phyloP scores from a whole-genome alignment of 2,888 invertebrate species.

The Tiliacea aurago region DNA sequence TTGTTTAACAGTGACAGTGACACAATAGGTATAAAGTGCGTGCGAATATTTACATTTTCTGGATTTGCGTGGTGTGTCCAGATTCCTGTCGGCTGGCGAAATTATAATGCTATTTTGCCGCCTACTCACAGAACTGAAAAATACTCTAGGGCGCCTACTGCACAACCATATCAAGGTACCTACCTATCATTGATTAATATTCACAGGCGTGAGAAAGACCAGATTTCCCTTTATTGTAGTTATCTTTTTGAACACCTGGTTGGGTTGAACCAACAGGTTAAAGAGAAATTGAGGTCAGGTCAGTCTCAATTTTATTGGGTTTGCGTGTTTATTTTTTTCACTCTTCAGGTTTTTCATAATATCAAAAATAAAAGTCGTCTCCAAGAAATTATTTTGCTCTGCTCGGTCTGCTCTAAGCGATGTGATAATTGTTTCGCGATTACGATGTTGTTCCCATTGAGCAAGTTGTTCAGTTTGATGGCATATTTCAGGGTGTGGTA shows the following conservation, averaged over 20 bases:
- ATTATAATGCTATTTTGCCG: constrained; percentile 6
- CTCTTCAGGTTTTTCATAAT: neutral
- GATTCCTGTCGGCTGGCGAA: neutral
- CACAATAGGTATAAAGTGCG: constrained; percentile 1
- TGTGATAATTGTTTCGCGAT: no score
- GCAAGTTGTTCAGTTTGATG: neutral
- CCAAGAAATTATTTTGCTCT: no score
- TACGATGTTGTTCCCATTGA: neutral
- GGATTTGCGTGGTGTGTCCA: neutral
- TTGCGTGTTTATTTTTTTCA: neutral
- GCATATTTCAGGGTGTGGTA: no score
- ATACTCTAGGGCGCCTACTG: no score
- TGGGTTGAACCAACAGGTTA: no score
- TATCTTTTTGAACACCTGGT: neutral
- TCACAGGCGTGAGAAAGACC: no score
- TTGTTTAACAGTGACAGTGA: constrained; percentile 5
- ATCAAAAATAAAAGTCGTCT: neutral
- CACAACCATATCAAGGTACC: constrained; percentile 11
- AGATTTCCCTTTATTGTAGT: neutral
- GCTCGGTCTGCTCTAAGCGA: no score
- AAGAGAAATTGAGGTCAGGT: neutral
- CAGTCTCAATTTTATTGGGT: neutral
- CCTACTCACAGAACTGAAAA: no score
- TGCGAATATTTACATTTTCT: constrained; percentile 1
- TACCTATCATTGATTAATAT: constrained; percentile 1